Conservation (phyloP, 2,797 vertebrate genomes). For the Sarcoramphus papa region DNA sequence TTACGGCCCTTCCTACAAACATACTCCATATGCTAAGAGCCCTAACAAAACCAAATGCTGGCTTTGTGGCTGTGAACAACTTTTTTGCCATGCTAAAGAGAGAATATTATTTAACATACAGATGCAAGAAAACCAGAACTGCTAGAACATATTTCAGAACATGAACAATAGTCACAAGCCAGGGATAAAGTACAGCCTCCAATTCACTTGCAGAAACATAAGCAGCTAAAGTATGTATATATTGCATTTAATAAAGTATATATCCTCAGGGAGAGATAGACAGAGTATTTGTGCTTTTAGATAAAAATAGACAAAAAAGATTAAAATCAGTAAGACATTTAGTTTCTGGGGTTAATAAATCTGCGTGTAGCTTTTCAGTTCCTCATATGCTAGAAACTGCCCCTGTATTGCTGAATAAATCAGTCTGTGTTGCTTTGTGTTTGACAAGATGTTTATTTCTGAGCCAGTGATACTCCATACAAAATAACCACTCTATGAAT, state of each 20-base stretch:
- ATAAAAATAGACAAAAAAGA: neutral
- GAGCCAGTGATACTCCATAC: neutral
- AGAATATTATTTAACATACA: neutral
- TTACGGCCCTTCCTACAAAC: neutral
- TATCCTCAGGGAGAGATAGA: neutral
- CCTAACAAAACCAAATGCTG: neutral
- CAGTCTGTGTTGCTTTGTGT: conserved; percentile 1
- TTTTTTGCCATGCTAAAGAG: neutral
- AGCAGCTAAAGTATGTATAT: neutral
- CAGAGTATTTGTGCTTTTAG: neutral
- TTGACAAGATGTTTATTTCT: conserved; percentile 1
- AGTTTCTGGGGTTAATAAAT: neutral
- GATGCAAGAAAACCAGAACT: neutral
- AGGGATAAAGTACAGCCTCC: neutral
- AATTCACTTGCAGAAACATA: neutral
- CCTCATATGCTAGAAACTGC: neutral
- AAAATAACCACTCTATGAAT: neutral
- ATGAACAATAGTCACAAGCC: neutral
- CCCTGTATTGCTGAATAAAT: neutral
- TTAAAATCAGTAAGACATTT: neutral
- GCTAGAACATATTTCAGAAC: neutral
- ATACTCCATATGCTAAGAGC: neutral
- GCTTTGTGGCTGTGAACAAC: neutral
- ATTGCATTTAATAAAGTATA: neutral
- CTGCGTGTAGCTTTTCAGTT: neutral